phyloP scores from a whole-genome alignment of 2,113 vertebrate species.

The Maccullochella peelii region DNA sequence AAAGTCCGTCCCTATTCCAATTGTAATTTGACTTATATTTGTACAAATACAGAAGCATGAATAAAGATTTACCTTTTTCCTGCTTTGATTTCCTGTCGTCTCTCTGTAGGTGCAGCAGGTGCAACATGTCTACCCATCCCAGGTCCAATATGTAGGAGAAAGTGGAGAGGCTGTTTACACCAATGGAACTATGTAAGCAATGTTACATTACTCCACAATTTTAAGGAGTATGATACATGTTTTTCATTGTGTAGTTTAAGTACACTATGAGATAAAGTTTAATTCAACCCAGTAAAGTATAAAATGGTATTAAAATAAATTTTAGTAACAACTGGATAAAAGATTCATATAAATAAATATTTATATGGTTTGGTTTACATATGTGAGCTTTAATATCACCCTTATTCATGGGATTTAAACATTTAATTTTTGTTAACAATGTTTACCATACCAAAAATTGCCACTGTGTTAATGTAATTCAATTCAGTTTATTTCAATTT shows the following conservation, averaged over 20 bases:
- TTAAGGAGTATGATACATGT: background rate
- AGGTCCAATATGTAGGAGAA: constrained; percentile 95
- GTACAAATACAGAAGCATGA: background rate
- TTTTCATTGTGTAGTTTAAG: background rate
- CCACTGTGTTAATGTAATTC: background rate
- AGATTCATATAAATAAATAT: too few species aligned
- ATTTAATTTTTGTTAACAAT: background rate
- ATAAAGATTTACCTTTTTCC: background rate
- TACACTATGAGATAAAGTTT: background rate
- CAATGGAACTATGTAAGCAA: constrained; percentile 94
- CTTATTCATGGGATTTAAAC: background rate
- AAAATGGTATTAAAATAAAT: background rate
- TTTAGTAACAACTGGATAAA: background rate
- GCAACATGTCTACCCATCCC: constrained; percentile 93
- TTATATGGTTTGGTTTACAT: background rate
- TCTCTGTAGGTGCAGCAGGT: constrained; percentile 89
- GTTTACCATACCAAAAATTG: background rate
- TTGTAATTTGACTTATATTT: background rate
- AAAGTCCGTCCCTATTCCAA: background rate
- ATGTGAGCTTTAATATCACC: background rate
- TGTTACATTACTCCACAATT: background rate
- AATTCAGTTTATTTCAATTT: too few species aligned
- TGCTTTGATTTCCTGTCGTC: constrained; percentile 37
- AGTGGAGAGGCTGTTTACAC: constrained; percentile 93
- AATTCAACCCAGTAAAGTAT: background rate